Percentiles rank a stretch among this genome's conserved stretches.
phyloP scores from a whole-genome alignment of 30 jellyfish, hydroid and myxozoan species.

The Pelagia noctiluca region DNA sequence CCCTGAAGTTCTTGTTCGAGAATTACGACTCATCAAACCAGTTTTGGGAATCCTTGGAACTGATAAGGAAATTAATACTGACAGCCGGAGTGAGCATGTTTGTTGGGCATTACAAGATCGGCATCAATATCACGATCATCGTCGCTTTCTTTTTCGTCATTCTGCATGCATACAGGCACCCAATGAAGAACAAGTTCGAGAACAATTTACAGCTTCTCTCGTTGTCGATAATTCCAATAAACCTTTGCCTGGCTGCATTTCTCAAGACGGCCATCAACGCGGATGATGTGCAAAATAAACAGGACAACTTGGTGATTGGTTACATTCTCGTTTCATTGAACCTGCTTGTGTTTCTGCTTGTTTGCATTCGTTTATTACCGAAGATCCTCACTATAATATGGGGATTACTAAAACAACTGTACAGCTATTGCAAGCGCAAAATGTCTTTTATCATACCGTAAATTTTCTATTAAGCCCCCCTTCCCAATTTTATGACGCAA shows the following conservation, averaged over 20 bases:
- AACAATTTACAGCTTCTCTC: constrained; percentile 52
- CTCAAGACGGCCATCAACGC: constrained; percentile 5
- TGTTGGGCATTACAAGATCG: constrained; percentile 14
- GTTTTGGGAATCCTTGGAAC: constrained; percentile 67
- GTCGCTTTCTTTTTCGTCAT: constrained; percentile 25
- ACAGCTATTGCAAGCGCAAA: too few species aligned
- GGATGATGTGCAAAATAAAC: not conserved
- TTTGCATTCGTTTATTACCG: not conserved
- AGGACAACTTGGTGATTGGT: not conserved
- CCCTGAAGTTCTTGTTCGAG: constrained; percentile 50
- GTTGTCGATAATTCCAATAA: constrained; percentile 28
- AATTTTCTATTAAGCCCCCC: too few species aligned
- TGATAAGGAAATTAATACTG: constrained; percentile 43
- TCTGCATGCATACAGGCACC: constrained; percentile 40
- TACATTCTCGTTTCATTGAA: not conserved
- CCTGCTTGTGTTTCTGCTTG: not conserved
- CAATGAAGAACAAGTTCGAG: constrained; percentile 40
- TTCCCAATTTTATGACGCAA: too few species aligned
- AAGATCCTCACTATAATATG: too few species aligned
- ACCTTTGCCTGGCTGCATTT: constrained; percentile 42
- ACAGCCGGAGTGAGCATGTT: constrained; percentile 54
- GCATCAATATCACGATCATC: constrained; percentile 37
- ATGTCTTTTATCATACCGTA: too few species aligned
- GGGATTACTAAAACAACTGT: too few species aligned
- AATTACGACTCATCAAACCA: constrained; percentile 36